Percentiles rank a stretch among this genome's conserved stretches.
phyloP scores from a whole-genome alignment of 1,140 invertebrate species.

The Rhizoglyphus robini region DNA sequence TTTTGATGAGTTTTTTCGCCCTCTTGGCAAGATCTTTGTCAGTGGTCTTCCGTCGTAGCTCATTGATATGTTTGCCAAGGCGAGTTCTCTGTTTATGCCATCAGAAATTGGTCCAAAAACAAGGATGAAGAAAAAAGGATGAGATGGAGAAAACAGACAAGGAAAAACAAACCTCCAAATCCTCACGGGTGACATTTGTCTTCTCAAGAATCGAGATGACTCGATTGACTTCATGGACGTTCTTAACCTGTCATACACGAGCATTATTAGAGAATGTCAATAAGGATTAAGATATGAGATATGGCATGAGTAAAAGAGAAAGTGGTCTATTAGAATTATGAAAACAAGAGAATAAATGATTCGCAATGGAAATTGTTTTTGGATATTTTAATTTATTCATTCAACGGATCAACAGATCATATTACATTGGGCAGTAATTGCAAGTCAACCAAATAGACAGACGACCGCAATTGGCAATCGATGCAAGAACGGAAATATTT shows the following conservation, averaged over 20 bases:
- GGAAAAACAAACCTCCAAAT: conserved; percentile 59
- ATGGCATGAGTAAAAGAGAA: no score
- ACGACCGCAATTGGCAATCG: no score
- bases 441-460: no score
- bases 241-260: conserved; percentile 57
- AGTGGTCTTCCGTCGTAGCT: conserved; percentile 64
- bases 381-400: no score
- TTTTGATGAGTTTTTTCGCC: conserved; percentile 73
- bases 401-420: no score
- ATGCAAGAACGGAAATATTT: no score
- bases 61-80: conserved; percentile 85
- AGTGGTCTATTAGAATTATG: no score
- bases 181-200: conserved; percentile 81
- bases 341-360: no score
- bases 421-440: no score
- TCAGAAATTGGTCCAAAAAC: conserved; percentile 3
- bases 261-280: neutral
- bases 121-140: neutral
- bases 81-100: conserved; percentile 49
- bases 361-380: no score
- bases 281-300: no score
- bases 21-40: conserved; percentile 61
- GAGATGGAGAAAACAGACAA: neutral
- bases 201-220: conserved; percentile 81
- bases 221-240: conserved; percentile 79